Evolutionary conservation across 2,888 invertebrate genomes (phyloP).

Genomic region (Amphipoea lucens): DNA sequence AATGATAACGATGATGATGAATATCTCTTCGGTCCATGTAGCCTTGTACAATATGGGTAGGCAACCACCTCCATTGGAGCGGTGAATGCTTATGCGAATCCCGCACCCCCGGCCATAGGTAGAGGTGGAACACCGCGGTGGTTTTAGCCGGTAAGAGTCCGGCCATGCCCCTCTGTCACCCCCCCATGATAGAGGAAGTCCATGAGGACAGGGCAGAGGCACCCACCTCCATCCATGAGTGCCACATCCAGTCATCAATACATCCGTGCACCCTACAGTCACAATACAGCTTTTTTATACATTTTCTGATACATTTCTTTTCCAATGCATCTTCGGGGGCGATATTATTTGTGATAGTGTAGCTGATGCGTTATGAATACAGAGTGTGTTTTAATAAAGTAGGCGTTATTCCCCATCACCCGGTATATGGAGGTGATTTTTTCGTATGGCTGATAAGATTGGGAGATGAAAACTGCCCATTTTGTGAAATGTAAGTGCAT

Average conservation of each 20-base stretch:
- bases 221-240: neutral
- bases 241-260: slow-evolving; percentile 70
- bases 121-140: too few relatives aligned
- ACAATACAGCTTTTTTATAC: slow-evolving; percentile 86
- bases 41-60: too few relatives aligned
- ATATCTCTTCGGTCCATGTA: too few relatives aligned
- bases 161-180: too few relatives aligned
- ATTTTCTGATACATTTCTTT: slow-evolving; percentile 90
- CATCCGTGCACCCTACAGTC: slow-evolving; percentile 69
- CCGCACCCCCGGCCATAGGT: too few relatives aligned
- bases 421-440: slow-evolving; percentile 57
- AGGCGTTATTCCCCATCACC: slow-evolving; percentile 74
- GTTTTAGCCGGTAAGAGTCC: too few relatives aligned
- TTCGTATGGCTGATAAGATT: slow-evolving; percentile 39
- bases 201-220: too few relatives aligned
- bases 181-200: too few relatives aligned
- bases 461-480: slow-evolving; percentile 11
- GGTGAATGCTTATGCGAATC: too few relatives aligned
- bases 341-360: slow-evolving; percentile 90
- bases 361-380: slow-evolving; percentile 89
- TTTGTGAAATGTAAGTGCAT: neutral
- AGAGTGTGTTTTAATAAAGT: slow-evolving; percentile 89
- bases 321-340: slow-evolving; percentile 89
- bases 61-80: too few relatives aligned
- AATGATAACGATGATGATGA: too few relatives aligned